Base-by-base conservation (phyloP, 1,140 invertebrate species). In the Diachasmimorpha longicaudata region DNA sequence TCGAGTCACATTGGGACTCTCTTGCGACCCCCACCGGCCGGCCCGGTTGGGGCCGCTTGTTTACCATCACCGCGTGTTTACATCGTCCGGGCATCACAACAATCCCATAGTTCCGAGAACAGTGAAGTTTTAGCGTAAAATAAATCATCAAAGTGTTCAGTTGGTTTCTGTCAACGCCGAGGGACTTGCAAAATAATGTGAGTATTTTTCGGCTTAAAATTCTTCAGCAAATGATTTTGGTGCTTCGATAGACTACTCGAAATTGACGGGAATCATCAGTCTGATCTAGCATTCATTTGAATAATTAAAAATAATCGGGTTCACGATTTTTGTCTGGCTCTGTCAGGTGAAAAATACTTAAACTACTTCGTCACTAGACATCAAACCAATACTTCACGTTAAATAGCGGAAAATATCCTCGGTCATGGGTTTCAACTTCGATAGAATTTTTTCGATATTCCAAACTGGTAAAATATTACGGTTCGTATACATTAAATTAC, bases 191-290 rank as follows among this genome's bases (percentile, higher is more conserved):
- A 21, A 11, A 19, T 31, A 13, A 75, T 0, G 87, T 88, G 86
- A 88, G 87, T 87, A 80, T 81, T 77, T 87, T 87, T 88, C 82
- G 82, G 81, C 80, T 83, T 80, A 76, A 77, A 77, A 70, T 79
- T 80, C 74, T 75, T 70, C 70, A 69, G 81, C 69, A 67, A 52
- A 78, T 78, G 86, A 78, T 89, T 82, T 89, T 89, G 84, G 87
- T 89, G 85, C 83, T 85, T 85, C 84, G 86, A 88, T 89, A 87
- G 87, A 89, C 81, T 88, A 88, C 80, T 84, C 83, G 73, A 87
- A 88, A 88, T 85, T 85, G 58, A 63, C 21, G 19, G n/a, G 48
- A 63, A 63, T 8, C 19, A 23, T 25, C 58, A 63, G 48, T 55
- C 48, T 55, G 19, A 55, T 55, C 48, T 3, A 52, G 14, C 14